These are phyloP conservation scores for Ditula angustiorana DNA, from an alignment of 2,888 invertebrate genomes.

Conservation along the genomic window DNA sequence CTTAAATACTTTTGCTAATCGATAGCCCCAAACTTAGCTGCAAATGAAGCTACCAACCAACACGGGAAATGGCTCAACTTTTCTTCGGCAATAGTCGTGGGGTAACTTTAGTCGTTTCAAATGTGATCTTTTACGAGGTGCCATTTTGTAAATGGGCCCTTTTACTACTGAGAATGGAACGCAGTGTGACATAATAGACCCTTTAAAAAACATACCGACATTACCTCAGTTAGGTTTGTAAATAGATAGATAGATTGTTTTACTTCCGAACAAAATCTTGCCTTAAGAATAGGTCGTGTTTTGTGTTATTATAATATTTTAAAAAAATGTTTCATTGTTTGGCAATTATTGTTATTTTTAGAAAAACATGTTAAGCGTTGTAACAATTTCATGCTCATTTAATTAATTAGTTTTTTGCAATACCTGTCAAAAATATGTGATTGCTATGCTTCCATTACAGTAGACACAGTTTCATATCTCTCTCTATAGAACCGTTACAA, in stretches of 20 bases:
- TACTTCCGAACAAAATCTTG: no score
- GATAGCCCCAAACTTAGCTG: constrained; percentile 28
- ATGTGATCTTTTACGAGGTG: constrained; percentile 40
- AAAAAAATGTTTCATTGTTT: no score
- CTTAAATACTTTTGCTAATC: constrained; percentile 31
- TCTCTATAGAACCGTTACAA: not conserved
- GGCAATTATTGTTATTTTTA: no score
- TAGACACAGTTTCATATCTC: not conserved
- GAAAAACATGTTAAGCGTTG: no score
- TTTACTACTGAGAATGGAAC: constrained; percentile 27
- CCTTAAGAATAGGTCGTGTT: no score
- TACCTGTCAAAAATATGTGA: no score
- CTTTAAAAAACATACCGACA: not conserved
- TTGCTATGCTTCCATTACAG: no score
- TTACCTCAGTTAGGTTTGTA: no score
- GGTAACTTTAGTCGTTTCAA: constrained; percentile 37
- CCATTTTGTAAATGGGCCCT: constrained; percentile 35
- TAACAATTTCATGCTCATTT: no score
- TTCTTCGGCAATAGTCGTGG: constrained; percentile 36
- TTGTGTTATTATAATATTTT: no score
- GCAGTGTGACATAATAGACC: constrained; percentile 14
- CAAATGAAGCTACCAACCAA: constrained; percentile 34
- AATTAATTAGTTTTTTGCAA: no score
- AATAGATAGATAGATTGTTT: no score
- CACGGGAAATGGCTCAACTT: constrained; percentile 36